Percentiles rank a stretch among this genome's conserved stretches.
phyloP scores from a whole-genome alignment of 2,888 invertebrate species.

The Balanococcus diminutus region DNA sequence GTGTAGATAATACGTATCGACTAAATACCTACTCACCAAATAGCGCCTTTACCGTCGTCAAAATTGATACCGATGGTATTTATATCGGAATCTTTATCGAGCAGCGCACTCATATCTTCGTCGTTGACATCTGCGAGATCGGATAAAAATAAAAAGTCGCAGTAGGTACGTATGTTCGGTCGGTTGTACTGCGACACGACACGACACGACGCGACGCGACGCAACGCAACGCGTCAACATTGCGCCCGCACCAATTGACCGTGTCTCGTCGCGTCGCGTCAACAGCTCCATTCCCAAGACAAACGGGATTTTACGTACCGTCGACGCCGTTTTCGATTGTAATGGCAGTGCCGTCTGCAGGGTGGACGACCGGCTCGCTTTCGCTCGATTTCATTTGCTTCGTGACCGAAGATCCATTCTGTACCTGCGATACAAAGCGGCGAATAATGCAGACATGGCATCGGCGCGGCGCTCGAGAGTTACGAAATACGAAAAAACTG shows the following conservation, averaged over 20 bases:
- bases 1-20: neutral
- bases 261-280: too few species aligned
- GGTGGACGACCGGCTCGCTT: neutral
- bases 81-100: slow-evolving; percentile 35
- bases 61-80: slow-evolving; percentile 29
- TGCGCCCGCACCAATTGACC: too few species aligned
- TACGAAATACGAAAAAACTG: too few species aligned
- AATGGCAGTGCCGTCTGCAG: neutral
- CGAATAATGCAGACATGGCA: too few species aligned
- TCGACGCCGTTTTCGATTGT: slow-evolving; percentile 43
- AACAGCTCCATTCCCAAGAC: too few species aligned
- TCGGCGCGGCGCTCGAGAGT: too few species aligned
- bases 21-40: neutral
- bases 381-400: neutral
- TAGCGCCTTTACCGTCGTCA: neutral
- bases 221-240: too few species aligned
- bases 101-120: slow-evolving; percentile 17
- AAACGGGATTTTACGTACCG: neutral
- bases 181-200: too few species aligned
- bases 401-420: neutral
- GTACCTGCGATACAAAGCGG: neutral
- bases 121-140: slow-evolving; percentile 31
- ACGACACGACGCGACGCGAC: too few species aligned
- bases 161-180: too few species aligned
- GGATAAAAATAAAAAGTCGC: neutral